phyloP scores from a whole-genome alignment of 2,797 vertebrate species.

The Sebastes kiyomatsui region DNA sequence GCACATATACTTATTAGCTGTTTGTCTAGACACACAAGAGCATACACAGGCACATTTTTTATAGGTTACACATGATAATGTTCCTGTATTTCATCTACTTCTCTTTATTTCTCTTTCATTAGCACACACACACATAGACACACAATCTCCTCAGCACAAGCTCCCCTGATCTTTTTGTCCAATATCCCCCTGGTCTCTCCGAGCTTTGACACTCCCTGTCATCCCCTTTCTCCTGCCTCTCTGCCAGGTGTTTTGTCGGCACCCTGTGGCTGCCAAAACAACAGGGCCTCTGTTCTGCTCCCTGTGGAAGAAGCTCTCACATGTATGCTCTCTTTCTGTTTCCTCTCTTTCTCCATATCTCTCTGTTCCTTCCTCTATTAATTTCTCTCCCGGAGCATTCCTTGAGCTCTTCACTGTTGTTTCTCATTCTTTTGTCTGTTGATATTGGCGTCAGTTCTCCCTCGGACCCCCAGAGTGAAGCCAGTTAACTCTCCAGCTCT shows the following conservation, averaged over 20 bases:
- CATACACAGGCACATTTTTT: neutral
- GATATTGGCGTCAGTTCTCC: conserved; percentile 60
- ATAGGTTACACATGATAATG: neutral
- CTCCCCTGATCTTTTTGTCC: neutral
- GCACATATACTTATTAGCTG: neutral
- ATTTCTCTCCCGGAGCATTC: conserved; percentile 39
- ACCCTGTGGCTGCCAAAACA: conserved; percentile 37
- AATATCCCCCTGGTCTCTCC: neutral
- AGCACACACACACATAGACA: neutral
- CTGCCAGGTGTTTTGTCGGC: conserved; percentile 57
- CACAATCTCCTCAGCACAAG: neutral
- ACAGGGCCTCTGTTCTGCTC: conserved; percentile 55
- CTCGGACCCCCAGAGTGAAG: conserved; percentile 45
- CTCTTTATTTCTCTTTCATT: neutral
- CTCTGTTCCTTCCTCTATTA: conserved; percentile 16
- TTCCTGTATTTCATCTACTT: neutral
- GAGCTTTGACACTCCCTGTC: conserved; percentile 23
- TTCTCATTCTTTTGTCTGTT: conserved; percentile 72
- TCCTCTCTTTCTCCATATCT: neutral
- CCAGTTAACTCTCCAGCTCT: conserved; percentile 41
- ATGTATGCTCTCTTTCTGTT: conserved; percentile 6
- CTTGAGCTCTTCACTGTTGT: conserved; percentile 50
- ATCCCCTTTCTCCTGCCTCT: conserved; percentile 3
- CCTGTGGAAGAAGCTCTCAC: conserved; percentile 37
- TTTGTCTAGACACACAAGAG: neutral